Conservation (phyloP, 92 coral and sea anemone species). For the Porites evermanni region DNA sequence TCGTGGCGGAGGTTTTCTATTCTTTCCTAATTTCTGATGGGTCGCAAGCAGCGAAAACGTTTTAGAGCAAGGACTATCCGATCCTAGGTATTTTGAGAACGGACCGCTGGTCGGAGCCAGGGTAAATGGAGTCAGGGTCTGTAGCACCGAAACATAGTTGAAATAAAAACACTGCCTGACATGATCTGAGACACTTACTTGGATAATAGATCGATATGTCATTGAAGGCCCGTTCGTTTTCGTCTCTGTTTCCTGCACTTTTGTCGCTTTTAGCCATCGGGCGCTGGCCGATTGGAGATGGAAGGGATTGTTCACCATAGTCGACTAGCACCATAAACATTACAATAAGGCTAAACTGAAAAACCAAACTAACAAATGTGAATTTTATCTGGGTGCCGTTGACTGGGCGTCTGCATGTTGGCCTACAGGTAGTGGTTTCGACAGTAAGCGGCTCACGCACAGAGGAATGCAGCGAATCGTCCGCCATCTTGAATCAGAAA, state of each 20-base stretch:
- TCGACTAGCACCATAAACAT: conserved; percentile 75
- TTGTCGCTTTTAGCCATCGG: background rate
- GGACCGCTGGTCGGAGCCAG: no score
- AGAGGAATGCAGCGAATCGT: conserved; percentile 5
- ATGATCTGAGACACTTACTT: conserved; percentile 19
- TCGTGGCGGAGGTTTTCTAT: no score
- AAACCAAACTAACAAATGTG: conserved; percentile 57
- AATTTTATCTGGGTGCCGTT: conserved; percentile 59
- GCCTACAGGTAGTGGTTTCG: conserved; percentile 13
- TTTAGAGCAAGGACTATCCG: no score
- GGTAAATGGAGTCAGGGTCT: no score
- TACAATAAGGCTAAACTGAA: conserved; percentile 75
- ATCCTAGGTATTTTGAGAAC: no score
- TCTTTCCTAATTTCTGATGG: no score
- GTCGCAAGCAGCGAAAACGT: no score
- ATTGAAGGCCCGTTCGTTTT: background rate
- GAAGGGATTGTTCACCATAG: conserved; percentile 82
- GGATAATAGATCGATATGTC: conserved; percentile 35
- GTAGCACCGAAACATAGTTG: no score
- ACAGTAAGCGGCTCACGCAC: background rate
- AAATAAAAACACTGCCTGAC: background rate
- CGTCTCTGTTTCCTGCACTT: background rate
- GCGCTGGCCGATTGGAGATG: conserved; percentile 24
- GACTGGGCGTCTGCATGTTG: background rate
- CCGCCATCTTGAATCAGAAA: conserved; percentile 14